Conservation (phyloP, 2,797 vertebrate genomes). For the Argentina silus region DNA sequence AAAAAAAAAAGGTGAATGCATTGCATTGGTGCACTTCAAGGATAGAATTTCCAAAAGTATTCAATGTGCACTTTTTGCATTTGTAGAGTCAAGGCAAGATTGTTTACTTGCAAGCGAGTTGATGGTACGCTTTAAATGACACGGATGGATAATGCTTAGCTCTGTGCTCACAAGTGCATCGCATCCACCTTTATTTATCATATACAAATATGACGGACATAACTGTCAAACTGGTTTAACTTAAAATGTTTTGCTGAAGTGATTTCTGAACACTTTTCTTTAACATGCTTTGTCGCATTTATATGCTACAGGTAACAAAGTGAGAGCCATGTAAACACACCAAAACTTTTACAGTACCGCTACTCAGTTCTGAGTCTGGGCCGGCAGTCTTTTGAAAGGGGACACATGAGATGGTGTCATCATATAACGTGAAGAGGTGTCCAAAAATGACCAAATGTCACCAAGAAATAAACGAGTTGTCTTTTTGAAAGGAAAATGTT, state of each 20-base stretch:
- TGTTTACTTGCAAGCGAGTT: neutral
- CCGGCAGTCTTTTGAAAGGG: slow-evolving; percentile 91
- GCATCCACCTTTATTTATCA: slow-evolving; percentile 53
- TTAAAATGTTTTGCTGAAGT: slow-evolving; percentile 66
- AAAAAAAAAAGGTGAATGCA: slow-evolving; percentile 51
- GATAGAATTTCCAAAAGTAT: too few relatives aligned
- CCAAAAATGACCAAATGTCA: slow-evolving; percentile 69
- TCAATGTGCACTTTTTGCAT: neutral
- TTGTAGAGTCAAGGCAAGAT: neutral
- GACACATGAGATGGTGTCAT: slow-evolving; percentile 87
- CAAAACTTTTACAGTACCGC: slow-evolving; percentile 91
- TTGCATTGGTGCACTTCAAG: slow-evolving; percentile 22
- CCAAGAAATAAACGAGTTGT: slow-evolving; percentile 77
- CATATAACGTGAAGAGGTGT: slow-evolving; percentile 81
- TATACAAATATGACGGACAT: slow-evolving; percentile 3
- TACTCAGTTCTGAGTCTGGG: slow-evolving; percentile 85
- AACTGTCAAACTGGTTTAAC: neutral
- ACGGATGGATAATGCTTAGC: neutral
- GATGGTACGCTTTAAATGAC: neutral
- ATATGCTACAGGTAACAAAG: slow-evolving; percentile 96
- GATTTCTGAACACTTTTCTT: slow-evolving; percentile 83
- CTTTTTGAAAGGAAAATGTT: slow-evolving; percentile 59
- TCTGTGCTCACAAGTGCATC: slow-evolving; percentile 22
- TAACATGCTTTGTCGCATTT: slow-evolving; percentile 97
- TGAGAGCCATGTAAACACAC: slow-evolving; percentile 92